phyloP scores from a whole-genome alignment of 1,140 invertebrate species.

The Augochlora pura region DNA sequence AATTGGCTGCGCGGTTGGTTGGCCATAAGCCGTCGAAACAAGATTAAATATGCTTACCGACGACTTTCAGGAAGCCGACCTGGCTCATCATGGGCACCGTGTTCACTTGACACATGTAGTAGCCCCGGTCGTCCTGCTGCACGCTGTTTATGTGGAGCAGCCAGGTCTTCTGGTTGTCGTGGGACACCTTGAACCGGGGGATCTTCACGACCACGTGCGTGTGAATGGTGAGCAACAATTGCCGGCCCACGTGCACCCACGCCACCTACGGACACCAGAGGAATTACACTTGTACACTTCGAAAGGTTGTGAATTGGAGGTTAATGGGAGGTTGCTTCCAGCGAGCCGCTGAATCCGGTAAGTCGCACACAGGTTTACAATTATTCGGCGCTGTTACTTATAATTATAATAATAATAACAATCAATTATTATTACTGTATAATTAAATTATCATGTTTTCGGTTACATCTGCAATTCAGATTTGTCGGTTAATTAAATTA shows the following conservation, averaged over 20 bases:
- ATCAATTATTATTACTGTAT: too few species aligned
- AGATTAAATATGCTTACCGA: slow-evolving; percentile 85
- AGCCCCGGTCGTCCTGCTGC: slow-evolving; percentile 93
- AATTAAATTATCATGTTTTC: too few species aligned
- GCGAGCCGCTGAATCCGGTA: too few species aligned
- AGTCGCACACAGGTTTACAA: too few species aligned
- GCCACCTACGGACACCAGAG: slow-evolving; percentile 85
- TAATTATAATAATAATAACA: too few species aligned
- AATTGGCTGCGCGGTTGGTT: background rate
- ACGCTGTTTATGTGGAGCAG: slow-evolving; percentile 92
- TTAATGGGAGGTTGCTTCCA: too few species aligned
- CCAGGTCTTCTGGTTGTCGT: slow-evolving; percentile 96
- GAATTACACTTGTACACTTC: background rate
- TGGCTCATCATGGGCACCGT: slow-evolving; percentile 98
- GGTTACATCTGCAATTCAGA: too few species aligned
- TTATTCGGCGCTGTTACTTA: too few species aligned
- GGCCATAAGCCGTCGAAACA: slow-evolving; percentile 4
- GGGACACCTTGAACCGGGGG: slow-evolving; percentile 92
- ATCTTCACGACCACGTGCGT: slow-evolving; percentile 93
- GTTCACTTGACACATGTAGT: slow-evolving; percentile 96
- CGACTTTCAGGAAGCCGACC: slow-evolving; percentile 95
- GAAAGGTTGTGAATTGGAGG: too few species aligned
- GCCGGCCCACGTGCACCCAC: slow-evolving; percentile 96
- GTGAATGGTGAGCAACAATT: slow-evolving; percentile 95
- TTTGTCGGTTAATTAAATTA: too few species aligned